These are phyloP conservation scores for Philereme transversata DNA, from an alignment of 2,888 invertebrate genomes.

Conservation along the genomic window DNA sequence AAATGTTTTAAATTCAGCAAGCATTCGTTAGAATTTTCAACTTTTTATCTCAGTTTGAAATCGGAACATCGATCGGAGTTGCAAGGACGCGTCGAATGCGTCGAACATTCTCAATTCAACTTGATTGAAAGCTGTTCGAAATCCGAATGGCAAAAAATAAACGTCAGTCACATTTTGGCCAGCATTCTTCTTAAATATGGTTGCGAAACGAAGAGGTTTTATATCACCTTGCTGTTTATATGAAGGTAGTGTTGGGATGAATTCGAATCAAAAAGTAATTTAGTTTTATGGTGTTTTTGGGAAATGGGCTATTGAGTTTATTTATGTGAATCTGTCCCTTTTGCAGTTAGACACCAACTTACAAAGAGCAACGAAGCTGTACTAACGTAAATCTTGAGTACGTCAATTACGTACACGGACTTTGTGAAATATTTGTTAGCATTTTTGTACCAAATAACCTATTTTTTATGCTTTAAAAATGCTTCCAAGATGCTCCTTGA, in stretches of 20 bases:
- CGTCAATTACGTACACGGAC: no score
- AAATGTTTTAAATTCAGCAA: constrained; percentile 35
- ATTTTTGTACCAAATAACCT: no score
- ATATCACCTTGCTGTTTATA: constrained; percentile 47
- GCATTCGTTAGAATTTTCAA: constrained; percentile 39
- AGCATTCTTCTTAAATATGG: constrained; percentile 45
- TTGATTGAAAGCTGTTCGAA: constrained; percentile 60
- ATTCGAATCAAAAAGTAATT: constrained; percentile 23
- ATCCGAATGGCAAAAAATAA: constrained; percentile 49
- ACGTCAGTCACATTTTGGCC: constrained; percentile 53
- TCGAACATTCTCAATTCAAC: constrained; percentile 48
- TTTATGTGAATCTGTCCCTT: neutral
- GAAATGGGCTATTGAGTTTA: neutral
- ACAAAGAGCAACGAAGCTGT: no score
- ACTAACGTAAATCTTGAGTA: no score
- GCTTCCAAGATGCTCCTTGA: neutral
- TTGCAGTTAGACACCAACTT: neutral
- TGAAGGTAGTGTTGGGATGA: constrained; percentile 46
- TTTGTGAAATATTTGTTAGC: no score
- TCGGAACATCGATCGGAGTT: constrained; percentile 37
- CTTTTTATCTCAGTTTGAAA: constrained; percentile 37
- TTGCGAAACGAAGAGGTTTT: constrained; percentile 54
- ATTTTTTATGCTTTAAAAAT: no score
- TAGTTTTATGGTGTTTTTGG: neutral
- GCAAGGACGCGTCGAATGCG: constrained; percentile 41